Percentiles rank a stretch among this genome's conserved stretches.
phyloP scores from a whole-genome alignment of 2,113 vertebrate species.

The Perccottus glenii region DNA sequence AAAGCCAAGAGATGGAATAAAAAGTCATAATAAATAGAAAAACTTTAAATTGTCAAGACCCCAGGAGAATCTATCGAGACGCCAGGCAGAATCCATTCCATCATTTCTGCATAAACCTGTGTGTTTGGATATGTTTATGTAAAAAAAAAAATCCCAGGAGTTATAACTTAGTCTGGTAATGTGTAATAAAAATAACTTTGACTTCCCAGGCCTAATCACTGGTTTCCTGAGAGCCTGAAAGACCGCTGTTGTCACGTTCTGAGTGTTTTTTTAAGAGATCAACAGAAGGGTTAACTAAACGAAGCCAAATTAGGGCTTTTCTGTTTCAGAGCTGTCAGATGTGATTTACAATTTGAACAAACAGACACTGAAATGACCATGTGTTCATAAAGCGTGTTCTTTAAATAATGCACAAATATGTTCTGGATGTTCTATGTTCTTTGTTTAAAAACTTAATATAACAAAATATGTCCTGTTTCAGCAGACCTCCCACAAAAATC shows the following conservation, averaged over 20 bases:
- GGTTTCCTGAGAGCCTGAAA: conserved; percentile 68
- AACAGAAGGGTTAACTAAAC: conserved; percentile 53
- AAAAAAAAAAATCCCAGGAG: conserved; percentile 58
- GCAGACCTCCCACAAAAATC: too few relatives aligned
- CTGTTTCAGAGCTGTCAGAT: too few relatives aligned
- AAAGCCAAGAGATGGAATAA: neutral
- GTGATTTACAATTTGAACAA: too few relatives aligned
- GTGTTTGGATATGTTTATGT: conserved; percentile 57
- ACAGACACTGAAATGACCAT: too few relatives aligned
- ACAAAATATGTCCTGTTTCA: too few relatives aligned
- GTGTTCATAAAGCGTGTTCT: too few relatives aligned
- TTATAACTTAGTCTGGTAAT: conserved; percentile 59
- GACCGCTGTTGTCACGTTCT: conserved; percentile 53
- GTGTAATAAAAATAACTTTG: conserved; percentile 67
- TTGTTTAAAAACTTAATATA: too few relatives aligned
- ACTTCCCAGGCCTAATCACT: conserved; percentile 55
- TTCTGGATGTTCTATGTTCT: too few relatives aligned
- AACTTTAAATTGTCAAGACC: conserved; percentile 43
- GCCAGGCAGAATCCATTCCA: conserved; percentile 30
- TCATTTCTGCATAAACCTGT: conserved; percentile 24
- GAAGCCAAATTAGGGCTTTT: neutral
- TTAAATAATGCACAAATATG: too few relatives aligned
- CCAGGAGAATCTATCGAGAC: conserved; percentile 31
- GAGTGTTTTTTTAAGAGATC: conserved; percentile 29
- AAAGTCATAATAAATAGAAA: conserved; percentile 43